phyloP scores from a whole-genome alignment of 2,113 vertebrate species.

The Caracal caracal region DNA sequence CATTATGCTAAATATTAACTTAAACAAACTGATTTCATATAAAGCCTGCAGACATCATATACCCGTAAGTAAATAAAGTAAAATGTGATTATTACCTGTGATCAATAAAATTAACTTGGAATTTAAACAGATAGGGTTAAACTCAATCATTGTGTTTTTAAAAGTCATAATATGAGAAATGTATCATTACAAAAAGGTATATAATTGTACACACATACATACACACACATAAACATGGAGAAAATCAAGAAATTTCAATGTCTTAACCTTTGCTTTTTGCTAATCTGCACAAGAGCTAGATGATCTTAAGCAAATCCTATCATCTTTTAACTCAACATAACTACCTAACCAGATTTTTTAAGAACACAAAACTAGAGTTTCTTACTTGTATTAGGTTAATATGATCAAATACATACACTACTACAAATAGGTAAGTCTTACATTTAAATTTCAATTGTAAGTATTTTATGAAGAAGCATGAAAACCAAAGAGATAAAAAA shows the following conservation, averaged over 20 bases:
- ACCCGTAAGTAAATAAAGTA: neutral
- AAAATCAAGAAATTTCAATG: neutral
- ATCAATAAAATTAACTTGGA: slow-evolving; percentile 1
- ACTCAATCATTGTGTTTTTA: neutral
- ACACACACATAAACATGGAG: neutral
- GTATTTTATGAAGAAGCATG: neutral
- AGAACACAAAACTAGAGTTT: neutral
- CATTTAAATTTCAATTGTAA: slow-evolving; percentile 23
- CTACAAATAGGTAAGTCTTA: neutral
- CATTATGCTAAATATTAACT: no score
- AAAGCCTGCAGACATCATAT: neutral
- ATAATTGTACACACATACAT: neutral
- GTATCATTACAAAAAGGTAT: neutral
- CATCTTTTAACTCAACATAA: neutral
- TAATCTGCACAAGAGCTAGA: neutral
- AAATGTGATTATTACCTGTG: neutral
- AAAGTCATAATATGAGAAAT: neutral
- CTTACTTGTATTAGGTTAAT: neutral
- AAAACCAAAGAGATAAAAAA: neutral
- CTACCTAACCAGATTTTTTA: neutral
- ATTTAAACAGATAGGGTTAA: neutral
- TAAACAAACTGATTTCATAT: neutral
- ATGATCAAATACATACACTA: neutral
- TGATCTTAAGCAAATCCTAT: neutral
- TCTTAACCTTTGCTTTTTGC: neutral